Evolutionary conservation across 2,888 invertebrate genomes (phyloP), one percentile per base, ranked within the genome.

Genomic region (Sarcophaga caerulescens): DNA sequence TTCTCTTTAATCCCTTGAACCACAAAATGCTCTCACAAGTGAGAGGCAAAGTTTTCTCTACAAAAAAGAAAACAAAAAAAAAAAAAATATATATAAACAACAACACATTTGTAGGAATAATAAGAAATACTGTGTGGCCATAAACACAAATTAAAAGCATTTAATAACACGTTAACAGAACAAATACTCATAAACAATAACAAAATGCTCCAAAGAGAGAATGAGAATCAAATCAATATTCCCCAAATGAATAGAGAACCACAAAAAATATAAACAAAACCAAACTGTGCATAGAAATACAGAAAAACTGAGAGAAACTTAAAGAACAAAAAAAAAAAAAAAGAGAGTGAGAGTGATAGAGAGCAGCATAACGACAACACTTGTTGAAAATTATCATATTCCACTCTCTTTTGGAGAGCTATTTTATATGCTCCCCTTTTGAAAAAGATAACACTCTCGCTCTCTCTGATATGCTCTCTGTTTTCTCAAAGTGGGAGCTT

Each of bases 381-480:
- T 86, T 86, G 85, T 86, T 86, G 85, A 83, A 86, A 86, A 81
- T 47, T 66, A 65, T 73, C n/a, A 63, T 59, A 65, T n/a, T 63
- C 66, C 45, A 8, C n/a, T 75, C 75, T 74, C 66, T 57, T 47
- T 35, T 35, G 35, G 35, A 35, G 35, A 35, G 35, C 35, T 66
- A 47, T 65, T 21, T 23, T 23, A 65, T 25, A 69, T 62, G 70
- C 81, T 71, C 70, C 23, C 44, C 68, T 62, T 14, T 47, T 74
- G 11, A n/a, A 10, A 63, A 12, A 47, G 6, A 69, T 19, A 21
- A 35, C 8, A 35, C 35, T 35, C 10, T 35, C 8, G 8, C 35
- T 35, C 35, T 35, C 35, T 35, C 10, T 62, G 5, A 8, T 47
- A 25, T 4, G 17, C 25, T 78, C 79, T 82, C 70, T 71, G 11